A percentile compares a stretch with the other conserved stretches of the same genome.
Conservation (phyloP, 2,888 invertebrate genomes). For the Sminthurinus aureus region DNA sequence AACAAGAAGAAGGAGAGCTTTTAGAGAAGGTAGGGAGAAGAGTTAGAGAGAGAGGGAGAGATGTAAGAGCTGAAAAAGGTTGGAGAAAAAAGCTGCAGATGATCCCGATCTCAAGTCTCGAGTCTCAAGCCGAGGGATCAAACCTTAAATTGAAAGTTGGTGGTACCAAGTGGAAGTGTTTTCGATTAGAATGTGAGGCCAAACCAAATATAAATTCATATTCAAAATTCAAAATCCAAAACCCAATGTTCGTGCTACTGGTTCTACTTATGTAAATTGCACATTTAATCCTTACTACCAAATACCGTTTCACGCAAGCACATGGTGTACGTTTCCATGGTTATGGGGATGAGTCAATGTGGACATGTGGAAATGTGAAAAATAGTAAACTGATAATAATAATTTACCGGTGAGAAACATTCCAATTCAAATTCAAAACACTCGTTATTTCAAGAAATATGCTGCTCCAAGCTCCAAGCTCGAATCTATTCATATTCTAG, state of each 20-base stretch:
- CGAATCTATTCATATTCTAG: no score
- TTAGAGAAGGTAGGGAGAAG: no score
- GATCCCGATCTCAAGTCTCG: constrained; percentile 29
- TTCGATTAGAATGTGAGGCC: constrained; percentile 47
- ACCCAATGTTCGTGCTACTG: no score
- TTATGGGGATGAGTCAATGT: background rate
- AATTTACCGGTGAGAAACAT: no score
- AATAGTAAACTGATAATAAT: no score
- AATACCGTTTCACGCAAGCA: background rate
- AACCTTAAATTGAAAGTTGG: constrained; percentile 47
- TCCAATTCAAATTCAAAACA: no score
- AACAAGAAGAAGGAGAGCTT: background rate
- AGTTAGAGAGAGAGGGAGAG: constrained; percentile 8
- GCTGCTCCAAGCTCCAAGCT: no score
- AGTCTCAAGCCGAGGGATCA: constrained; percentile 41
- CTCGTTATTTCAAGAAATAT: no score
- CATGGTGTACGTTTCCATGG: background rate
- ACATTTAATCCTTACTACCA: no score
- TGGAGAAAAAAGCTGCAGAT: constrained; percentile 17
- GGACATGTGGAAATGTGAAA: background rate
- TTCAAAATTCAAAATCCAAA: no score
- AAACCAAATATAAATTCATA: background rate
- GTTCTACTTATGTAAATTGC: no score
- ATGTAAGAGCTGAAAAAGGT: background rate
- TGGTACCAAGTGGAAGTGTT: constrained; percentile 48